Base-by-base conservation (phyloP, 1,140 invertebrate species). In the Ladona fulva region DNA sequence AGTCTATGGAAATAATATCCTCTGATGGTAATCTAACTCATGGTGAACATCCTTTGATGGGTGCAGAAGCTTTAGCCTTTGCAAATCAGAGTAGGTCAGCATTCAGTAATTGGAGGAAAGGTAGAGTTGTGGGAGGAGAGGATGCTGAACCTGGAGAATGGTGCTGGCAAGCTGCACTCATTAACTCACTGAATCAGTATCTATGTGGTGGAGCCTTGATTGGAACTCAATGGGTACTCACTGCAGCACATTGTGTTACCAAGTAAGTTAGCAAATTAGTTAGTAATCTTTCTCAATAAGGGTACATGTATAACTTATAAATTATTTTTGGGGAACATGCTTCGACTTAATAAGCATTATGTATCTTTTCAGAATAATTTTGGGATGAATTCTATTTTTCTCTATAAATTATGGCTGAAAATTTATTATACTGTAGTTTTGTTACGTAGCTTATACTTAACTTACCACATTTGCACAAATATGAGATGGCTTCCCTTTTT, bases 121-220 rank as follows among this genome's bases (percentile, higher is more conserved):
- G 87, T 0, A 87, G 94, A 42, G 95, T 97, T 25, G 94, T 97
- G 52, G 95, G 95, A n/a, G 95, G 95, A 7, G 92, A 92, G 84
- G 94, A 97, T 83, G 93, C 95, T 10, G 90, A 92, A 79, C 92
- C 94, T 29, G 94, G 94, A 10, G 95, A 97, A 86, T 97, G 95
- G 94, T 97, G 95, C 85, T 97, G 95, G 95, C 95, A 97, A 85
- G 94, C 96, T 42, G 96, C 96, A 0, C 88, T 98, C 74, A 95
- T 98, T 82, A 98, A 97, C 83, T 94, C 94, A 0, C 86, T 95
- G 12, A 97, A 97, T 85, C 95, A 97, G 84, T 97, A 97, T 84
- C 88, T 97, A n/a, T 99, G 97, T 84, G 96, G 97, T 1, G 97
- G 95, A 19, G 96, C 96, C 0, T 88, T 98, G 0, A 95, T 99